These are phyloP conservation scores for Lepidostoma basale DNA, from an alignment of 1,140 invertebrate species.

Conservation along the genomic window DNA sequence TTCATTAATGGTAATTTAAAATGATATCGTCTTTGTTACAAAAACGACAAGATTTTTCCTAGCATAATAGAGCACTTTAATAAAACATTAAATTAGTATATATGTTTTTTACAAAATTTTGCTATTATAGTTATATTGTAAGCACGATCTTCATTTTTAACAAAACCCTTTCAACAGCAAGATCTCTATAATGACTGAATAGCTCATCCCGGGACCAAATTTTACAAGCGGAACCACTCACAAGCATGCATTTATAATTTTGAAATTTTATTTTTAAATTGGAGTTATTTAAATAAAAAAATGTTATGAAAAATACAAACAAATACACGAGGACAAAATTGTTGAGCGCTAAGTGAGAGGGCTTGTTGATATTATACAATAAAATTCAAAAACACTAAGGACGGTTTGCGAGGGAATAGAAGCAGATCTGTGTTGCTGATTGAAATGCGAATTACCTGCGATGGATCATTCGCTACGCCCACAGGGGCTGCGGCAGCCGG, in stretches of 20 bases:
- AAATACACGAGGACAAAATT: too few relatives aligned
- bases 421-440: constrained; percentile 37
- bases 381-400: constrained; percentile 11
- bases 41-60: constrained; percentile 27
- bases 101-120: constrained; percentile 7
- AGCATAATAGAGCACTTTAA: constrained; percentile 5
- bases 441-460: constrained; percentile 58
- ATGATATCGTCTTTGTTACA: constrained; percentile 36
- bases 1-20: constrained; percentile 29
- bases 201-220: too few relatives aligned
- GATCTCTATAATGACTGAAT: too few relatives aligned
- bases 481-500: constrained; percentile 90
- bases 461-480: constrained; percentile 65
- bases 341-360: neutral
- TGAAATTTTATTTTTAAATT: too few relatives aligned
- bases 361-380: constrained; percentile 2
- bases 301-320: too few relatives aligned
- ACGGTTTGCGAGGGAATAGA: constrained; percentile 36
- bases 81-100: constrained; percentile 10
- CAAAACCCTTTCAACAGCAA: neutral
- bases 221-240: too few relatives aligned
- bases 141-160: neutral
- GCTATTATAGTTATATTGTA: neutral
- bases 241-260: too few relatives aligned
- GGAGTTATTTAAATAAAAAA: too few relatives aligned